phyloP scores from a whole-genome alignment of 2,888 invertebrate genomes.

The Ornithoptera priamus region DNA sequence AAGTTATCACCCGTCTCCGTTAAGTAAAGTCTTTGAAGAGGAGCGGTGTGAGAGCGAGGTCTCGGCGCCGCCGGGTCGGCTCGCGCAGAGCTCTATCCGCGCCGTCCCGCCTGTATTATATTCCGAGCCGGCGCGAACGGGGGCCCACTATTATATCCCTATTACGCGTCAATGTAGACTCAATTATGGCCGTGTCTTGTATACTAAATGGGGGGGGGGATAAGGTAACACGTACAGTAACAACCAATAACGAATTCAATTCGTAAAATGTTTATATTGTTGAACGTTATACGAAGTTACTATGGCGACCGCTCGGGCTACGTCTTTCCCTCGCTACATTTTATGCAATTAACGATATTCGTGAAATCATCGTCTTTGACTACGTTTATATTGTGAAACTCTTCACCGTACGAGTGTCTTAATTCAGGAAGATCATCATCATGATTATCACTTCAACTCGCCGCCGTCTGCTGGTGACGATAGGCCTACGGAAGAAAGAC shows the following conservation, averaged over 20 bases:
- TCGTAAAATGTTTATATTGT: constrained; percentile 19
- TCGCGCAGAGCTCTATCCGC: constrained; percentile 32
- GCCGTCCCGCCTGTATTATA: constrained; percentile 34
- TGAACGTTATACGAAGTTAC: constrained; percentile 7
- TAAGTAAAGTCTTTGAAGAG: constrained; percentile 22
- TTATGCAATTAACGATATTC: no score
- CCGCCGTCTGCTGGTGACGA: no score
- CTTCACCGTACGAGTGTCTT: no score
- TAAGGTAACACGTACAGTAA: constrained; percentile 13
- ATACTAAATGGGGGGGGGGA: constrained; percentile 3
- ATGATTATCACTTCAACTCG: no score
- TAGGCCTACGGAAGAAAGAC: no score
- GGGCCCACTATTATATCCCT: constrained; percentile 35
- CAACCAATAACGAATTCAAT: constrained; percentile 16
- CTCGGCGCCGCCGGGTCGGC: constrained; percentile 45
- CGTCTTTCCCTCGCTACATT: no score
- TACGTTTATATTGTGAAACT: no score
- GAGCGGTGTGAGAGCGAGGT: constrained; percentile 42
- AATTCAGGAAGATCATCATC: no score
- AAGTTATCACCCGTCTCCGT: no score
- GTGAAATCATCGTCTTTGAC: no score
- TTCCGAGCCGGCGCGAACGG: constrained; percentile 31
- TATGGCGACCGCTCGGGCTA: background rate
- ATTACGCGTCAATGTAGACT: constrained; percentile 30
- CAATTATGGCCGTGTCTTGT: constrained; percentile 27